phyloP scores from a whole-genome alignment of 2,888 invertebrate species.

The Acrobasis suavella region DNA sequence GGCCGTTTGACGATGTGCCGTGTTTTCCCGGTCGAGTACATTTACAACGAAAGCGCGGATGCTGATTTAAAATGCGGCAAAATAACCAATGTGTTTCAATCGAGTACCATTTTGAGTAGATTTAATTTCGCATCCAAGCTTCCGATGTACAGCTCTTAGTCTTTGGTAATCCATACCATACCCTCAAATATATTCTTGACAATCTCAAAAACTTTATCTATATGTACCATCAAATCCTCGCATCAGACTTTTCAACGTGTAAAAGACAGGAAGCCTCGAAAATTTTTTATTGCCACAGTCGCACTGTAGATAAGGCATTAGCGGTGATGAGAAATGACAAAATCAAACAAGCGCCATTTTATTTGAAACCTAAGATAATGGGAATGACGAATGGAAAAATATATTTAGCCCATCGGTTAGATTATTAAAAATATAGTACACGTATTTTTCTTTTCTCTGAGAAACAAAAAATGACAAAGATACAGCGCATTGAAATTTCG shows the following conservation, averaged over 20 bases:
- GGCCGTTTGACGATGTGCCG: too few species aligned
- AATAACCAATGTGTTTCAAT: too few species aligned
- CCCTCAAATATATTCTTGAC: not conserved
- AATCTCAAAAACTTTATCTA: constrained; percentile 31
- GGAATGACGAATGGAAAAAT: too few species aligned
- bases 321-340: not conserved
- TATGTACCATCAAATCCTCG: constrained; percentile 37
- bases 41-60: too few species aligned
- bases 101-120: not conserved
- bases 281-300: constrained; percentile 41
- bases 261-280: constrained; percentile 31
- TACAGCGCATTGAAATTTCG: too few species aligned
- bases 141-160: constrained; percentile 1
- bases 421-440: too few species aligned
- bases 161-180: constrained; percentile 20
- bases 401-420: too few species aligned
- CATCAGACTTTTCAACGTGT: constrained; percentile 37
- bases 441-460: too few species aligned
- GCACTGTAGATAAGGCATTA: constrained; percentile 41
- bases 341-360: not conserved
- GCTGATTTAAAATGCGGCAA: too few species aligned
- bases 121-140: not conserved
- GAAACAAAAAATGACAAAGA: too few species aligned
- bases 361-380: not conserved
- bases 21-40: too few species aligned